Evolutionary conservation across 2,113 vertebrate genomes (phyloP), one percentile per base, ranked within the genome.

Genomic region (Thinocorus orbignyianus): DNA sequence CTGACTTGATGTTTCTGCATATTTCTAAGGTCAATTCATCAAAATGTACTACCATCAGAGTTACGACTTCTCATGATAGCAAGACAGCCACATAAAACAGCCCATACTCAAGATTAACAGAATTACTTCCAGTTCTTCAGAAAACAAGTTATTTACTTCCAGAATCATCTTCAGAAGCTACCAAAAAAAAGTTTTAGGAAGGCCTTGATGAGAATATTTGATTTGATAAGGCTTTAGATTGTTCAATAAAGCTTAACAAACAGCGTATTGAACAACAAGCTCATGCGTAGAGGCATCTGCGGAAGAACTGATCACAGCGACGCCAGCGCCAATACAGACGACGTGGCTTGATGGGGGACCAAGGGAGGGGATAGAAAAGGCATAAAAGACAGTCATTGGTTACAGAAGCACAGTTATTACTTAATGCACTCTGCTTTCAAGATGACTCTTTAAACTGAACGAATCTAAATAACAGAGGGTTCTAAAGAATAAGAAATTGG

Each of bases 401-500:
- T 96, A 92, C 52, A 94, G 78, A 89, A 31, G 81, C 71, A 83
- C 31, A 51, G 85, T 92, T 74, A 95, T 82, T 88, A 93, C 94
- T 96, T 95, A 94, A 96, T 65, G 83, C 95, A 96, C 81, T 81
- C 86, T 69, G 79, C 86, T 97, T 97, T 96, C 77, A 90, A 87
- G 85, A 80, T 90, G 74, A 94, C 93, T 96, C 95, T 97, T 94
- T 95, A 97, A 96, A 94, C 69, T 94, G 84, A 95, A 88, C 90
- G 28, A 92, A 88, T 96, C 95, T 92, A 97, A 98, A 96, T 94
- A 97, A 96, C 78, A 95, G 81, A 97, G 85, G 66, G 68, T 91
- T 97, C 95, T 97, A 96, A 97, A 90, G 94, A 97, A 96, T 94
- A 90, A 97, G 90, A 95, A 97, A 97, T 60, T 81, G 77, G 68